Percentiles rank a stretch among this genome's conserved stretches.
Conservation (phyloP, 1,140 invertebrate genomes). For the Nautilus pompilius region DNA sequence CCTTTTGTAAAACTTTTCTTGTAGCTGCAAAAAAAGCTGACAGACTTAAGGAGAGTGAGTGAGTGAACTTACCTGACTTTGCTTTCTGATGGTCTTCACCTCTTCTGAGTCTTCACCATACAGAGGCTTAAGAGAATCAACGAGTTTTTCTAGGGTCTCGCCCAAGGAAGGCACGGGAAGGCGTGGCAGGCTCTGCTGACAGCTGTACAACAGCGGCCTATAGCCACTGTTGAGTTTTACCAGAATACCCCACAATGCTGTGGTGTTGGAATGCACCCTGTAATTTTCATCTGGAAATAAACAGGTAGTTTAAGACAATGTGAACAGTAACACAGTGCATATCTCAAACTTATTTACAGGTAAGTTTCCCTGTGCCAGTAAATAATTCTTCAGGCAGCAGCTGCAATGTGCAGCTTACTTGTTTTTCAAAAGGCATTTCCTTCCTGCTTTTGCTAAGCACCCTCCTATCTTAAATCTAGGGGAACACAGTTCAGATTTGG, state of each 20-base stretch:
- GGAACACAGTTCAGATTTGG: too few relatives aligned
- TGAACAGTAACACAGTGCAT: background rate
- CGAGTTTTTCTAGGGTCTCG: slow-evolving; percentile 51
- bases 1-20: too few relatives aligned
- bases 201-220: slow-evolving; percentile 57
- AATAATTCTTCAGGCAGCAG: too few relatives aligned
- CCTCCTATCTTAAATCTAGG: too few relatives aligned
- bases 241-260: slow-evolving; percentile 52
- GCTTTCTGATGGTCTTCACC: slow-evolving; percentile 45
- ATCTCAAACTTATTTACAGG: background rate
- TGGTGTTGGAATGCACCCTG: slow-evolving; percentile 48
- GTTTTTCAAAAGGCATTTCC: too few relatives aligned
- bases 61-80: slow-evolving; percentile 41
- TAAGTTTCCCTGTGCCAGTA: slow-evolving; percentile 1
- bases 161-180: slow-evolving; percentile 57
- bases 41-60: too few relatives aligned
- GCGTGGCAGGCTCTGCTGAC: slow-evolving; percentile 54
- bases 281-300: slow-evolving; percentile 50
- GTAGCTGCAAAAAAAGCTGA: too few relatives aligned
- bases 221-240: slow-evolving; percentile 58
- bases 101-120: slow-evolving; percentile 53
- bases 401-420: too few relatives aligned
- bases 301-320: too few relatives aligned
- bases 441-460: too few relatives aligned
- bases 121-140: slow-evolving; percentile 57